These are phyloP conservation scores for Trinectes maculatus DNA, from an alignment of 2,113 vertebrate species.

Conservation along the genomic window DNA sequence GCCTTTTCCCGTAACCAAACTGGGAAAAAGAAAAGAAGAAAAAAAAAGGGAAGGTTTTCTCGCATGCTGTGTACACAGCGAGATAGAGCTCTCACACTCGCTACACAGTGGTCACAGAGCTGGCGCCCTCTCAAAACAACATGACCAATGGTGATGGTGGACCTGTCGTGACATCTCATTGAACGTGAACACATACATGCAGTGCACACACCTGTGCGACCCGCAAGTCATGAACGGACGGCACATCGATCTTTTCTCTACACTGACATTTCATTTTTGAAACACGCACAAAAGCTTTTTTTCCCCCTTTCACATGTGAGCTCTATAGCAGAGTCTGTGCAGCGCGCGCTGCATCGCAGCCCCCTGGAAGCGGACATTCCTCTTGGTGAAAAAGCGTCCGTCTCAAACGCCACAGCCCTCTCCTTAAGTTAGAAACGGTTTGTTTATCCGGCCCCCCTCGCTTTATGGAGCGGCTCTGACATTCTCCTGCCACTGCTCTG, in stretches of 20 bases:
- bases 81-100: slow-evolving; percentile 81
- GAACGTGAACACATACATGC: slow-evolving; percentile 18
- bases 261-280: slow-evolving; percentile 62
- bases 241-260: slow-evolving; percentile 40
- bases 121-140: slow-evolving; percentile 58
- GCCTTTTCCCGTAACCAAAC: slow-evolving; percentile 85
- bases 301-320: slow-evolving; percentile 36
- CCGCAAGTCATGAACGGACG: slow-evolving; percentile 25
- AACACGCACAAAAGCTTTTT: slow-evolving; percentile 59
- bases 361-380: slow-evolving; percentile 69
- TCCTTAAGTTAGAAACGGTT: slow-evolving; percentile 65
- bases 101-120: slow-evolving; percentile 66
- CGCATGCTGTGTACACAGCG: slow-evolving; percentile 77
- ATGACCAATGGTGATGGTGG: slow-evolving; percentile 67
- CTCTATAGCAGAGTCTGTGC: slow-evolving; percentile 28
- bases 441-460: slow-evolving; percentile 56
- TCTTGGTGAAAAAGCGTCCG: slow-evolving; percentile 63
- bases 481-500: slow-evolving; percentile 31
- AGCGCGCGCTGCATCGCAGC: slow-evolving; percentile 19
- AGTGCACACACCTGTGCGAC: slow-evolving; percentile 46
- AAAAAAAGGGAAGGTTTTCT: slow-evolving; percentile 58
- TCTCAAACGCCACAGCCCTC: slow-evolving; percentile 49
- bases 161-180: slow-evolving; percentile 55
- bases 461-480: slow-evolving; percentile 45
- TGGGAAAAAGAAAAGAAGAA: slow-evolving; percentile 60